Evolutionary conservation across 1,140 invertebrate species (phyloP).

Genomic region (Bombyx mandarina): DNA sequence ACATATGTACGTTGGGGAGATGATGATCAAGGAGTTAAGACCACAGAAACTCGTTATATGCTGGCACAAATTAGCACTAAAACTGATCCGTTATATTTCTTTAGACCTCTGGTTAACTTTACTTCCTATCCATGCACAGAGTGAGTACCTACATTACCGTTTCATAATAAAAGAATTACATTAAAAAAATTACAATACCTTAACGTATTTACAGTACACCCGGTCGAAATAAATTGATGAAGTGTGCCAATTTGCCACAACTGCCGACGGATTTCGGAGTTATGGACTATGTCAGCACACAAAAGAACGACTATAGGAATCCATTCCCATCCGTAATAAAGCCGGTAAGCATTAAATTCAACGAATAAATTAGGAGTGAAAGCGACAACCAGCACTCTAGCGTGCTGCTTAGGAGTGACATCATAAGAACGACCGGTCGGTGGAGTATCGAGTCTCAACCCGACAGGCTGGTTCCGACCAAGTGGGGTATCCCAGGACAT

Average conservation of each 20-base stretch:
- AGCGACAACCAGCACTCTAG: too few relatives aligned
- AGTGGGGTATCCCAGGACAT: too few relatives aligned
- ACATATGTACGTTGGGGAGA: constrained; percentile 58
- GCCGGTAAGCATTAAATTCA: constrained; percentile 29
- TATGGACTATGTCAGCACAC: constrained; percentile 50
- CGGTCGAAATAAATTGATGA: constrained; percentile 57
- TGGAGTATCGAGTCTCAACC: too few relatives aligned
- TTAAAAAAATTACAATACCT: too few relatives aligned
- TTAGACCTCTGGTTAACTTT: constrained; percentile 59
- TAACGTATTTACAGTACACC: constrained; percentile 30
- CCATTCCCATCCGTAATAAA: constrained; percentile 39
- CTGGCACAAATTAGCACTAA: constrained; percentile 48
- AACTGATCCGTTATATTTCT: constrained; percentile 45
- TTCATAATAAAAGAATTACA: too few relatives aligned
- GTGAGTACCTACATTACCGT: constrained; percentile 28
- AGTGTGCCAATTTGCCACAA: constrained; percentile 49
- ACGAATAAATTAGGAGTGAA: too few relatives aligned
- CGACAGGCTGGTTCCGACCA: too few relatives aligned
- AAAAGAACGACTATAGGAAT: constrained; percentile 56
- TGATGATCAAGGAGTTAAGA: constrained; percentile 35
- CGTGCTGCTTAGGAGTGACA: too few relatives aligned
- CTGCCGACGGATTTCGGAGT: constrained; percentile 48
- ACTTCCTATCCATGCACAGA: constrained; percentile 62
- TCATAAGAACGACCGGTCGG: too few relatives aligned
- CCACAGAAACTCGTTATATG: constrained; percentile 59